A percentile compares a stretch with the other conserved stretches of the same genome.
These are phyloP conservation scores for Trididemnum miniatum DNA, from an alignment of 23 tunicate species.

Conservation along the genomic window DNA sequence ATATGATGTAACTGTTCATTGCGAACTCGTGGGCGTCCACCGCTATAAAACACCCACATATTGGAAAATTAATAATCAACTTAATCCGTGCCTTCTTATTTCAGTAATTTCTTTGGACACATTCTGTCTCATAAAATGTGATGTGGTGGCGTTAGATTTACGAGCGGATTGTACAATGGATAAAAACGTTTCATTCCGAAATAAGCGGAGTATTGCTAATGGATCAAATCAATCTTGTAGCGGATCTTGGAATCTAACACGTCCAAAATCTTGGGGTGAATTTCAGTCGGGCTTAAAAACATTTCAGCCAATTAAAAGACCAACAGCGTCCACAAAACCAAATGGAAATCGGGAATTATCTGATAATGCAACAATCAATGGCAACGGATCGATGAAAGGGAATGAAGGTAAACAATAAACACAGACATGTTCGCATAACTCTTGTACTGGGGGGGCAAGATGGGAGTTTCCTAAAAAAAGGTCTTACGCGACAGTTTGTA, in stretches of 20 bases:
- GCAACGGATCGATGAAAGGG: no score
- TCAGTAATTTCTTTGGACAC: background rate
- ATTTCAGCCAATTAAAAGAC: constrained; percentile 7
- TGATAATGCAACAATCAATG: no score
- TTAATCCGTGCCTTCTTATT: background rate
- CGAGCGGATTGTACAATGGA: background rate
- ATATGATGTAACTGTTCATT: no score
- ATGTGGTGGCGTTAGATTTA: background rate
- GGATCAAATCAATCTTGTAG: no score
- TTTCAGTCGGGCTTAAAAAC: constrained; percentile 29
- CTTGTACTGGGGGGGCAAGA: no score
- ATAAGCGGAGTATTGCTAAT: background rate
- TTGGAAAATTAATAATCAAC: background rate
- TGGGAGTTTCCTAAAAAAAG: no score
- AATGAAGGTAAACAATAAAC: no score
- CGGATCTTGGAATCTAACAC: background rate
- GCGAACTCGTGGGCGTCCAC: no score
- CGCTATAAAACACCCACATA: no score
- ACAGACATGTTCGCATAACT: no score
- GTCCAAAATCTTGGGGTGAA: constrained; percentile 59
- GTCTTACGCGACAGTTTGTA: no score
- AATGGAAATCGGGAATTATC: no score
- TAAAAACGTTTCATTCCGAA: background rate
- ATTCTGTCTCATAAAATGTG: background rate
- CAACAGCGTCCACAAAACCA: background rate